Evolutionary conservation across 2,888 invertebrate genomes (phyloP), one percentile per base, ranked within the genome.

Genomic region (Fabriciana adippe): DNA sequence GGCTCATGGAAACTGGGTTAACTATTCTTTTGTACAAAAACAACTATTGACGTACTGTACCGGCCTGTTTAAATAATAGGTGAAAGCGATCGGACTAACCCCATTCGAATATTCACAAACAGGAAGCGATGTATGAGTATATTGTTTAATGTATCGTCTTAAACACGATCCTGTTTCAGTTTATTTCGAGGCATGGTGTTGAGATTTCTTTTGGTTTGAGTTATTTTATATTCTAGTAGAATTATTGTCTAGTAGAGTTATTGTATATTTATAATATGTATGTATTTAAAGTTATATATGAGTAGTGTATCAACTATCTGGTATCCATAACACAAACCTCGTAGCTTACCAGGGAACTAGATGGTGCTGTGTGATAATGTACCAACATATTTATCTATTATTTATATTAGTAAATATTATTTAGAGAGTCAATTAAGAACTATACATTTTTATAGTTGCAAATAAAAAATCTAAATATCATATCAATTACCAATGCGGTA

Each of bases 11-110:
- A 92, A 85, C 84, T 92, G 84, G 92, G 92, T 92, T 91, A 92
- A 89, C 90, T 90, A 90, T 90, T 89, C 82, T 82, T 84, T 84
- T 81, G 81, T 83, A 85, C 78, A 81, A 86, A 86, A 88, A 89
- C 83, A 85, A 80, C 82, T 81, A 84, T 85, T 89, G 89, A 86
- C 85, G 84, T 85, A 85, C 87, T 79, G 59, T 59, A 65, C 57
- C 70, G 72, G 64, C 72, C 75, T 74, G 73, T 75, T 74, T 75
- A 60, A 68, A 72, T 72, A 76, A 73, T 73, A 71, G 74, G 83
- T 80, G 87, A 88, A 89, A 89, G 84, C 81, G 82, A 81, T 78
- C 81, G 77, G 76, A 74, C 74, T 87, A 85, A 87, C 86, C 89
- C 82, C 81, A 81, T 87, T 90, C 76, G 74, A 73, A 72, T 70